Base-by-base conservation (phyloP, 2,113 vertebrate genomes). In the Steatornis caripensis region DNA sequence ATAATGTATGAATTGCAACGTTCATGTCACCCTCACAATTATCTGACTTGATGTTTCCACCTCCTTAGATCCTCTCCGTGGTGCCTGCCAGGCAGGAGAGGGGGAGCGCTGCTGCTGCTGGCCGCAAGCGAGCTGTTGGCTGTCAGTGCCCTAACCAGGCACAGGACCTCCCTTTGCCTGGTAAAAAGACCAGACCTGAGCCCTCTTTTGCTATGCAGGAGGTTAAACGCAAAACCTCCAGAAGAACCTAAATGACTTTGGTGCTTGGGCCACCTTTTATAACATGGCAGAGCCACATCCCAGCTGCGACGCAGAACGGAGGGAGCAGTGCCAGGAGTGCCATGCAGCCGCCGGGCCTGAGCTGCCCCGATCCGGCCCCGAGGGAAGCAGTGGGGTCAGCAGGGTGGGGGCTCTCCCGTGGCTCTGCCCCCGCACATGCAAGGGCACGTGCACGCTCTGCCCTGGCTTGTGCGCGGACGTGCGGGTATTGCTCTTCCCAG, bases 1-100 rank as follows among this genome's bases (percentile, higher is more conserved):
- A 36, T 54, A 53, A 54, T 0, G 1, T 20, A 24, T 24, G 78
- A 78, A 84, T 78, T 2, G 11, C 71, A 71, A 21, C 1, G 0
- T 72, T 84, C 71, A 20, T 11, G 1, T 84, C 85, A 89, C 58
- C 15, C n/a, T 65, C 39, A 36, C 65, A 41, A 48, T 41, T 54
- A 53, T 8, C n/a, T 58, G 64, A 92, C n/a, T 23, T 41, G 77
- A 17, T 83, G 57, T 83, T 83, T 78, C 65, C 65, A 41, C 60
- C 71, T 65, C 34, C 34, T 57, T 69, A n/a, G 57, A 70, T 23
- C 49, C 1, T 2, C 23, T n/a, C 29, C 1, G 1, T 0, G 1
- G 37, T 0, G 0, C 43, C 26, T 27, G 27, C 39, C 4, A 1
- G 61, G 37, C 21, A 2, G 26, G 14, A 24, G 15, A 12, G 5